Percentiles rank a stretch among this genome's conserved stretches.
Evolutionary conservation across 1,140 invertebrate species (phyloP).

Genomic region (Lanistes nyassanus): DNA sequence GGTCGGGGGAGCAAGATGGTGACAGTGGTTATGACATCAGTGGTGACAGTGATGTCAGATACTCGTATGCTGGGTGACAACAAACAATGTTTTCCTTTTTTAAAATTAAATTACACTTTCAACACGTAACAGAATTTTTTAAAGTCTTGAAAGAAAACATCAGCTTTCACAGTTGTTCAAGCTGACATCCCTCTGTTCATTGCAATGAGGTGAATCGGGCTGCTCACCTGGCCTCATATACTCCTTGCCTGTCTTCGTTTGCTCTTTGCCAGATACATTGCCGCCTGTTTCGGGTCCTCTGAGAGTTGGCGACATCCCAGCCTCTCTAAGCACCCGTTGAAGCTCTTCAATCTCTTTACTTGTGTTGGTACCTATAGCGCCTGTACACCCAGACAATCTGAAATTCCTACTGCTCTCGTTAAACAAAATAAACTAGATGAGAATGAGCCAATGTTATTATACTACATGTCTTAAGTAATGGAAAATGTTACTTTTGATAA

Average conservation of each 20-base stretch:
- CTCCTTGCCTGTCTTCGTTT: slow-evolving; percentile 36
- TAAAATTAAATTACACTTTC: too few species aligned
- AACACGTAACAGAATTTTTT: too few species aligned
- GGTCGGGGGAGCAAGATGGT: too few species aligned
- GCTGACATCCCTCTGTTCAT: too few species aligned
- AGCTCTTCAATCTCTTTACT: slow-evolving; percentile 62
- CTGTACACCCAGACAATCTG: slow-evolving; percentile 33
- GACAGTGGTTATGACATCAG: too few species aligned
- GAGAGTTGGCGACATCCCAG: slow-evolving; percentile 51
- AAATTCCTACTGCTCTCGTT: background rate
- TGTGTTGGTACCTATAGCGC: slow-evolving; percentile 59
- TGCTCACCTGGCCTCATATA: slow-evolving; percentile 36
- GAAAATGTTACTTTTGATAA: background rate
- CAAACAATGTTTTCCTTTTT: too few species aligned
- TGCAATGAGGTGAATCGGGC: too few species aligned
- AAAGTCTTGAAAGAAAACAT: too few species aligned
- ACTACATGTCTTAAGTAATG: background rate
- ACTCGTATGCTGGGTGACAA: too few species aligned
- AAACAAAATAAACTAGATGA: background rate
- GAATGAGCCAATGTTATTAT: background rate
- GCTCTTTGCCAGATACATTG: slow-evolving; percentile 28
- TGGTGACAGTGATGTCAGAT: too few species aligned
- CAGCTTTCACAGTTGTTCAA: too few species aligned
- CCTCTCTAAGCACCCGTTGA: slow-evolving; percentile 54
- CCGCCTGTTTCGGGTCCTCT: slow-evolving; percentile 7